These are phyloP conservation scores for Prionailurus viverrinus DNA, from an alignment of 2,113 vertebrate genomes.

Conservation along the genomic window DNA sequence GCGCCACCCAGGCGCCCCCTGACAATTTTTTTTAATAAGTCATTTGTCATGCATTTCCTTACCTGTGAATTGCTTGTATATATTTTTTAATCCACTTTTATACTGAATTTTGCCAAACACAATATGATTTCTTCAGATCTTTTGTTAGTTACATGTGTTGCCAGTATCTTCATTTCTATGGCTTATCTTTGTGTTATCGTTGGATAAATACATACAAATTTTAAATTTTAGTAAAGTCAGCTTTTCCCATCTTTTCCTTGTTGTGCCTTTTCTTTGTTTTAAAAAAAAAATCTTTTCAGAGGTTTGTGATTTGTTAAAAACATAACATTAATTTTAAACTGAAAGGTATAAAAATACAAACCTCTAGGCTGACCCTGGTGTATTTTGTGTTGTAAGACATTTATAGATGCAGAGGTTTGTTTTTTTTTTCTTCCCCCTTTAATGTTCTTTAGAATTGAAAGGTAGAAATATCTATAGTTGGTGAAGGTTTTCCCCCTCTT, in stretches of 20 bases:
- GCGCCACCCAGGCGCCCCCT: too few species aligned
- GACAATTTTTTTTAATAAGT: too few species aligned
- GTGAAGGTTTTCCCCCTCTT: not conserved
- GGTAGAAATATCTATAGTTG: not conserved
- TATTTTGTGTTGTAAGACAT: not conserved
- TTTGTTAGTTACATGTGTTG: not conserved
- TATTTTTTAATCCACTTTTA: not conserved
- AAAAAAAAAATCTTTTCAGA: conserved; percentile 12
- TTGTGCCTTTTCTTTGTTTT: conserved; percentile 21
- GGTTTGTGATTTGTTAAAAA: conserved; percentile 51
- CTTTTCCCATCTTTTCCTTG: not conserved
- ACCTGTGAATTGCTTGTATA: not conserved
- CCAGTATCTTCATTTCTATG: not conserved
- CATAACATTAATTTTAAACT: conserved; percentile 31
- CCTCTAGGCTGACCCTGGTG: not conserved
- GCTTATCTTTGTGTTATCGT: not conserved
- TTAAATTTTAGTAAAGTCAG: conserved; percentile 41
- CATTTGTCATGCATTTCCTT: too few species aligned
- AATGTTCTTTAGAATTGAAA: not conserved
- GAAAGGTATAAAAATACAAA: conserved; percentile 11
- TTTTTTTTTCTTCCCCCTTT: not conserved
- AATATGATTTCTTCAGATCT: not conserved
- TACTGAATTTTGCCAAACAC: conserved; percentile 11
- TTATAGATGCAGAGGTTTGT: not conserved
- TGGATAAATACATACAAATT: conserved; percentile 17